These are phyloP conservation scores for Eupeodes corollae DNA, from an alignment of 1,140 invertebrate genomes.

Conservation along the genomic window DNA sequence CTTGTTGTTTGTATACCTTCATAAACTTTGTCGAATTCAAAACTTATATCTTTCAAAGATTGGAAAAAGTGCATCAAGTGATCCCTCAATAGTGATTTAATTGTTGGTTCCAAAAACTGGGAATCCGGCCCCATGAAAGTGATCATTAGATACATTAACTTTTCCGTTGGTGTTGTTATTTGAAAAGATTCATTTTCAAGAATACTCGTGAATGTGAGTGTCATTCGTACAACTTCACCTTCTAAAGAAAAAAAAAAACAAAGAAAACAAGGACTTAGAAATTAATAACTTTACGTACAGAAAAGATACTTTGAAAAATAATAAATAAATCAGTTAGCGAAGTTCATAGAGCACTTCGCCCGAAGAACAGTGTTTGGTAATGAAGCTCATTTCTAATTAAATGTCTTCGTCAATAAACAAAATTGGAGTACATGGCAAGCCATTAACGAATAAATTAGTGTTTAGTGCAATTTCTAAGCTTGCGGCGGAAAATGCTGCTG, in stretches of 20 bases:
- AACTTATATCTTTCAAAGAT: slow-evolving; percentile 9
- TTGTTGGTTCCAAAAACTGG: slow-evolving; percentile 21
- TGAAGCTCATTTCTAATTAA: no score
- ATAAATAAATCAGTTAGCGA: no score
- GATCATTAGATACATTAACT: slow-evolving; percentile 35
- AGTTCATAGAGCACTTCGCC: no score
- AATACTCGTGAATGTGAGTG: slow-evolving; percentile 25
- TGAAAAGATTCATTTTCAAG: slow-evolving; percentile 17
- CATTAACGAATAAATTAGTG: no score
- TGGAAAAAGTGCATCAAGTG: slow-evolving; percentile 20
- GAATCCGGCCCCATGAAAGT: slow-evolving; percentile 30
- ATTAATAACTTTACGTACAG: no score
- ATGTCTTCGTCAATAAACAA: no score
- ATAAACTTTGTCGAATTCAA: slow-evolving; percentile 24
- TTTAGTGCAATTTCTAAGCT: no score
- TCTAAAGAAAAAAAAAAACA: slow-evolving; percentile 13
- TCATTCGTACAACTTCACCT: slow-evolving; percentile 26
- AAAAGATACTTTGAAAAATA: no score
- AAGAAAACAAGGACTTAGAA: not conserved
- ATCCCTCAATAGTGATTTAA: slow-evolving; percentile 16
- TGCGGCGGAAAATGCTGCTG: no score
- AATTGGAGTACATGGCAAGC: no score
- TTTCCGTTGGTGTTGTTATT: slow-evolving; percentile 25
- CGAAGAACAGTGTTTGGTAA: no score
- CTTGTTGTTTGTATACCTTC: slow-evolving; percentile 12